phyloP scores from a whole-genome alignment of 2,888 invertebrate species.

The Synergus laeviventris region DNA sequence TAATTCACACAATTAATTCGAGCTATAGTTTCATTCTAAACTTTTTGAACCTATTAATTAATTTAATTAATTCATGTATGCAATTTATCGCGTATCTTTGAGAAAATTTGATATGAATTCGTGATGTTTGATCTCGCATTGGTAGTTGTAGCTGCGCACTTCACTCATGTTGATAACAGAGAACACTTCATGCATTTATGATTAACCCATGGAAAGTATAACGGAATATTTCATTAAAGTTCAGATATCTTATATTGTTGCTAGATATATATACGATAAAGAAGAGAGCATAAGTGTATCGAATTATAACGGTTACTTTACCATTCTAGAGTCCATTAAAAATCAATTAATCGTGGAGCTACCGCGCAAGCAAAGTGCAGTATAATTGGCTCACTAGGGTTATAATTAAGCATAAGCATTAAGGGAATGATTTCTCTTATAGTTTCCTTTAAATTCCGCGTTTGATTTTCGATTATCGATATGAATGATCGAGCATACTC shows the following conservation, averaged over 20 bases:
- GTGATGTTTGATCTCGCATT: too few species aligned
- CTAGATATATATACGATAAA: neutral
- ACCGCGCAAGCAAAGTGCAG: neutral
- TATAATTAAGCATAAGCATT: conserved; percentile 3
- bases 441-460: too few species aligned
- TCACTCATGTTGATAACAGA: neutral
- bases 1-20: too few species aligned
- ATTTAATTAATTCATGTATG: too few species aligned
- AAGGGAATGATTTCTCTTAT: neutral
- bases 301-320: conserved; percentile 20
- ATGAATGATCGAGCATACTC: too few species aligned
- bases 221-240: neutral
- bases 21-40: too few species aligned
- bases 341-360: conserved; percentile 22
- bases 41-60: too few species aligned
- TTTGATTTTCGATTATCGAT: neutral
- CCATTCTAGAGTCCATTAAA: conserved; percentile 1
- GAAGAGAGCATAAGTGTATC: neutral
- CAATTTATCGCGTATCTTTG: too few species aligned
- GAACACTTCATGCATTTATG: neutral
- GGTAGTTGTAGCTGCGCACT: neutral
- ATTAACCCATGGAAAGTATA: neutral
- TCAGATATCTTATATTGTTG: conserved; percentile 8
- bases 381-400: conserved; percentile 14
- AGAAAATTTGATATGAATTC: too few species aligned